Percentiles rank a stretch among this genome's conserved stretches.
Conservation (phyloP, 2,113 vertebrate genomes). For the Xiphophorus maculatus region DNA sequence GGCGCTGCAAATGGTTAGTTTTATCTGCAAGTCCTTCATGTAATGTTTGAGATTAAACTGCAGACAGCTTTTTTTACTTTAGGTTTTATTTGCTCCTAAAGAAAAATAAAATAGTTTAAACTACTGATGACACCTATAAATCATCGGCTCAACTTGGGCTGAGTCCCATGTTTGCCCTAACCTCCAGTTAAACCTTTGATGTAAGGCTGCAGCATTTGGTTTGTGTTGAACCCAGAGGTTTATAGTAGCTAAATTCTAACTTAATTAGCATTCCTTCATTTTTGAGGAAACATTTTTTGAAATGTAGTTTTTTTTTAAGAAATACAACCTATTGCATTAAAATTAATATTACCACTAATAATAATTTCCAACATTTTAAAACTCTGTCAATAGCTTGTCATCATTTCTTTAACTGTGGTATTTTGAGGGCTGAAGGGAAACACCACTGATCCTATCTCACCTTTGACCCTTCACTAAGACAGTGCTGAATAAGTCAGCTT, state of each 20-base stretch:
- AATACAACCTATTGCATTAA: background rate
- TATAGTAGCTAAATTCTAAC: constrained; percentile 1
- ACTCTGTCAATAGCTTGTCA: constrained; percentile 9
- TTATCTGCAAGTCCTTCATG: too few relatives aligned
- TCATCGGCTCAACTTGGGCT: background rate
- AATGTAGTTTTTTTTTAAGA: background rate
- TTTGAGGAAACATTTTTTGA: too few relatives aligned
- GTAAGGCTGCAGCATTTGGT: constrained; percentile 12
- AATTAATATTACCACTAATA: background rate
- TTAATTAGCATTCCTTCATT: background rate
- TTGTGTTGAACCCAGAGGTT: constrained; percentile 15
- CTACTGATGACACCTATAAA: background rate
- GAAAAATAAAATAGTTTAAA: too few relatives aligned
- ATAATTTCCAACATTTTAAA: background rate
- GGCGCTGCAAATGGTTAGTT: background rate
- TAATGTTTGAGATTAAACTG: background rate
- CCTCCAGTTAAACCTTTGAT: background rate
- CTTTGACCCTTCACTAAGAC: constrained; percentile 30
- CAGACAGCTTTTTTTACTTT: background rate
- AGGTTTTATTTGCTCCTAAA: background rate
- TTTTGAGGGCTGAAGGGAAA: constrained; percentile 17
- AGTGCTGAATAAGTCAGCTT: constrained; percentile 45
- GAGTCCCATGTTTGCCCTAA: background rate
- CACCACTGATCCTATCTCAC: constrained; percentile 27
- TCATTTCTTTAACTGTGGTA: background rate